phyloP scores from a whole-genome alignment of 92 coral and sea anemone genomes.

The Pocillopora grandis region DNA sequence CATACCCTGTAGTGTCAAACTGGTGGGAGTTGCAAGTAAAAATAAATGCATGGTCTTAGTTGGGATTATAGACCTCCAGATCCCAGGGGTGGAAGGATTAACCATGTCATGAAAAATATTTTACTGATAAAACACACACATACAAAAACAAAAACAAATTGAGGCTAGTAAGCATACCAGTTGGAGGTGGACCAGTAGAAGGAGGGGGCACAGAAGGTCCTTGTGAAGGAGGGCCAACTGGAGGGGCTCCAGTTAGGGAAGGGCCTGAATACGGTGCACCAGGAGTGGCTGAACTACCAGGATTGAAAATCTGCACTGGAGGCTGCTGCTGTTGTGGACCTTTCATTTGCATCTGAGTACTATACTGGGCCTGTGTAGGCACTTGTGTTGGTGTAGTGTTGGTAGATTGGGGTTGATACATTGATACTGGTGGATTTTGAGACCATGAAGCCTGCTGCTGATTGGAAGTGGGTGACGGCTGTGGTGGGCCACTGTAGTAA shows the following conservation, averaged over 20 bases:
- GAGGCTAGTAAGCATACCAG: constrained; percentile 15
- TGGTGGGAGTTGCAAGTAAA: too few relatives aligned
- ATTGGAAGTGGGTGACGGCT: constrained; percentile 36
- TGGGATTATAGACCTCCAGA: too few relatives aligned
- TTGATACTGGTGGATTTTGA: constrained; percentile 54
- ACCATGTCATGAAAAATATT: too few relatives aligned
- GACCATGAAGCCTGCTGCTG: constrained; percentile 77
- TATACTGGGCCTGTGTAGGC: constrained; percentile 41
- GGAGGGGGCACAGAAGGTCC: constrained; percentile 34
- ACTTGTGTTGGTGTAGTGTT: constrained; percentile 48
- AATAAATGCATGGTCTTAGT: too few relatives aligned
- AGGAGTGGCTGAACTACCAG: constrained; percentile 68
- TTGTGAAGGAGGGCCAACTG: constrained; percentile 61
- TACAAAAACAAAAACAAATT: too few relatives aligned
- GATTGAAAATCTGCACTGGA: constrained; percentile 70
- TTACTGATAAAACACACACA: too few relatives aligned
- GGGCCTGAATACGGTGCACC: constrained; percentile 74
- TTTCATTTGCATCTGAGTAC: constrained; percentile 31
- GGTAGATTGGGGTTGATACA: constrained; percentile 63
- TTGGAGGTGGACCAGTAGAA: constrained; percentile 41
- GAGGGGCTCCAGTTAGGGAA: constrained; percentile 66
- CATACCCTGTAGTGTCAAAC: too few relatives aligned
- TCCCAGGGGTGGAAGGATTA: too few relatives aligned
- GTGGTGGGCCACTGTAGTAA: constrained; percentile 51
- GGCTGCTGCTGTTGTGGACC: constrained; percentile 33